Conservation (phyloP, 1,140 invertebrate genomes). For the Heliconius nattereri region DNA sequence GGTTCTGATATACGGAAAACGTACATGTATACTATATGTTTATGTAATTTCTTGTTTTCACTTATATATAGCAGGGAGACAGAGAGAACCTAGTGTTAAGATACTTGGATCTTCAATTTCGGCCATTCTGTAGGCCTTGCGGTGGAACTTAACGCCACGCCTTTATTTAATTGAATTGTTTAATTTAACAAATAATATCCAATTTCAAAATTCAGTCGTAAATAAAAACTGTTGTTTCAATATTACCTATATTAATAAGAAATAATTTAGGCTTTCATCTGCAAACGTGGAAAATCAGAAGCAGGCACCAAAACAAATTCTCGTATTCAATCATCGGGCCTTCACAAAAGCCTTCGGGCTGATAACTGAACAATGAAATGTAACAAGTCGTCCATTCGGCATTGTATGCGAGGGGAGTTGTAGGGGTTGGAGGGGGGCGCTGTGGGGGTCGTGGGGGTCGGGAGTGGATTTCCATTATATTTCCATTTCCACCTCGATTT, state of each 20-base stretch:
- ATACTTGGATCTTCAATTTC: too few species aligned
- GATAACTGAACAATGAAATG: slow-evolving; percentile 81
- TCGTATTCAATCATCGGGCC: slow-evolving; percentile 78
- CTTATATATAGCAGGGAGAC: too few species aligned
- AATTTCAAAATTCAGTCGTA: slow-evolving; percentile 19
- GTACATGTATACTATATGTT: not conserved
- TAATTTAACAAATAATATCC: not conserved
- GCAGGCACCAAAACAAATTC: slow-evolving; percentile 77
- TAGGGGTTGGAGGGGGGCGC: slow-evolving; percentile 1
- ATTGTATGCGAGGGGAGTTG: slow-evolving; percentile 64
- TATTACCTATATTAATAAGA: slow-evolving; percentile 54
- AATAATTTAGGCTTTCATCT: slow-evolving; percentile 61
- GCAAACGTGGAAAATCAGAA: slow-evolving; percentile 72
- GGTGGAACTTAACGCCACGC: too few species aligned
- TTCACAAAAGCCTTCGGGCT: slow-evolving; percentile 76
- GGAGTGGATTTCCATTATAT: slow-evolving; percentile 75
- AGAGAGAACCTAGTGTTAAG: too few species aligned
- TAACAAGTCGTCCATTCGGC: slow-evolving; percentile 78
- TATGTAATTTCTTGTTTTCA: not conserved
- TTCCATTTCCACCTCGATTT: slow-evolving; percentile 80
- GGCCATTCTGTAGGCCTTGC: too few species aligned
- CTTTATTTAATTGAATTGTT: too few species aligned
- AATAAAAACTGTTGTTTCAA: slow-evolving; percentile 35
- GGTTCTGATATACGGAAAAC: slow-evolving; percentile 21
- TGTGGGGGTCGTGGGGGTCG: slow-evolving; percentile 23